Conservation (phyloP, 1,140 invertebrate species). For the Saccostrea cuccullata region DNA sequence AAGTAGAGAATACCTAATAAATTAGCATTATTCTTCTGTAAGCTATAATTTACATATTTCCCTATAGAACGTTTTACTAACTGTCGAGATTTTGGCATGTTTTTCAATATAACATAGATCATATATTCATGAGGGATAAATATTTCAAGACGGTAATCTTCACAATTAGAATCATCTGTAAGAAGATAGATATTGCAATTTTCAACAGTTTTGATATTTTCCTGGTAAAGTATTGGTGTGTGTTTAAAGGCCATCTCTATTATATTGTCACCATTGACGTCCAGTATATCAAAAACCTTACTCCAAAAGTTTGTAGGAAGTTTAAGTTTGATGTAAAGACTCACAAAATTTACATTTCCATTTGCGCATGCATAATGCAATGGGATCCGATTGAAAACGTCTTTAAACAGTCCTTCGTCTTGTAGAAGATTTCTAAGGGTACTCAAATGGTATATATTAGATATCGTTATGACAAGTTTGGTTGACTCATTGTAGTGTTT, state of each 20-base stretch:
- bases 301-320: neutral
- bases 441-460: neutral
- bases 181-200: neutral
- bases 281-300: neutral
- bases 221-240: neutral
- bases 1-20: neutral
- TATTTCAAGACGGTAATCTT: neutral
- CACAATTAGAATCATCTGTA: neutral
- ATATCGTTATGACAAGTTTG: neutral
- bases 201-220: neutral
- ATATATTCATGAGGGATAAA: neutral
- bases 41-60: neutral
- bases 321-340: neutral
- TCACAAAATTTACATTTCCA: neutral
- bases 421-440: neutral
- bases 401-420: neutral
- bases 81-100: neutral
- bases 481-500: neutral
- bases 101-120: neutral
- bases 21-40: neutral
- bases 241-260: neutral
- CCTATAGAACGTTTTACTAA: neutral
- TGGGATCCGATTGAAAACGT: neutral
- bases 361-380: neutral
- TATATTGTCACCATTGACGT: neutral